Conservation (phyloP, 2,888 invertebrate genomes). For the Pterostichus niger region DNA sequence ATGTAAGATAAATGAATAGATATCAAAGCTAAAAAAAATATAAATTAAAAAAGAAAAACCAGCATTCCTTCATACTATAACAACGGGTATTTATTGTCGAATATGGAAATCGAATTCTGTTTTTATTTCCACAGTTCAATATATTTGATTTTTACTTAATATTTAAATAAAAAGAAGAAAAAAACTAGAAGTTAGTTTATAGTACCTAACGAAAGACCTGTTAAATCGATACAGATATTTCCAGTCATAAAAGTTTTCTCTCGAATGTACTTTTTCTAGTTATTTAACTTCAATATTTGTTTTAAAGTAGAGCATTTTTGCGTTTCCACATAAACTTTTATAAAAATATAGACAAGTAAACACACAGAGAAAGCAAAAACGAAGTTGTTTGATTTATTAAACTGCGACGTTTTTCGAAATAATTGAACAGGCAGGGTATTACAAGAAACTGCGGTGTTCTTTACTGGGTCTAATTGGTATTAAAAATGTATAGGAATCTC, state of each 20-base stretch:
- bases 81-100: too few relatives aligned
- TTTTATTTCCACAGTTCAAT: too few relatives aligned
- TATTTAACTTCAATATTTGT: constrained; percentile 58
- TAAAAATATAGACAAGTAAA: constrained; percentile 59
- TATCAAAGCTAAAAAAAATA: too few relatives aligned
- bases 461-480: constrained; percentile 39
- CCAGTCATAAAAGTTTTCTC: constrained; percentile 42
- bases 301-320: constrained; percentile 28
- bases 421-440: constrained; percentile 32
- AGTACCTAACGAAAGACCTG: not conserved
- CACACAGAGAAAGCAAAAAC: constrained; percentile 15
- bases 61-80: too few relatives aligned
- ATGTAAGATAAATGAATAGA: too few relatives aligned
- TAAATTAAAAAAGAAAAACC: too few relatives aligned
- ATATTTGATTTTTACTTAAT: too few relatives aligned
- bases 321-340: constrained; percentile 54
- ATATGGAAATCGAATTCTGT: too few relatives aligned
- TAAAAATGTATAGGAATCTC: constrained; percentile 47
- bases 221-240: constrained; percentile 41
- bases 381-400: constrained; percentile 32
- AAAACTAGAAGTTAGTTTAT: too few relatives aligned
- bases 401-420: constrained; percentile 43
- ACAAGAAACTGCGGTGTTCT: not conserved
- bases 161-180: too few relatives aligned
- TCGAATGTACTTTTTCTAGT: constrained; percentile 47